Conservation (phyloP, 2,797 vertebrate genomes). For the Thalassophryne amazonica region DNA sequence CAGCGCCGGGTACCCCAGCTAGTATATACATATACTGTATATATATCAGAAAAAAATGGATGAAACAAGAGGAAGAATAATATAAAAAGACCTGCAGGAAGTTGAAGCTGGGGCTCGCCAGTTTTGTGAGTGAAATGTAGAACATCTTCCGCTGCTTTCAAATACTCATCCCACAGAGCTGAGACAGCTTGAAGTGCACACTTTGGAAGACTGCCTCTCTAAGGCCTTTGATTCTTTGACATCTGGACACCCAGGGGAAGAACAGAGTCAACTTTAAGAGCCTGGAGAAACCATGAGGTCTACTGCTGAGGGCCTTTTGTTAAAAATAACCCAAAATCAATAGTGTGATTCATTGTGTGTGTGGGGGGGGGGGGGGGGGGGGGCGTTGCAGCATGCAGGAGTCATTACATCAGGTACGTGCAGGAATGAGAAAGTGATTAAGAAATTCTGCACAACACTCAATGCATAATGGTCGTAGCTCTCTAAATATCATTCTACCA, state of each 20-base stretch:
- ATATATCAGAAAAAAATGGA: slow-evolving; percentile 13
- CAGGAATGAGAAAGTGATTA: not conserved
- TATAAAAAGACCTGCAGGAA: slow-evolving; percentile 40
- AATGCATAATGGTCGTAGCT: too few relatives aligned
- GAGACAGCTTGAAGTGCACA: slow-evolving; percentile 20
- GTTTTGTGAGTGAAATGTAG: slow-evolving; percentile 44
- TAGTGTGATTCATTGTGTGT: slow-evolving; percentile 7
- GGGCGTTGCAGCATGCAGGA: slow-evolving; percentile 1
- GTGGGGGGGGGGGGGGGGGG: slow-evolving; percentile 4
- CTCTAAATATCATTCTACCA: too few relatives aligned
- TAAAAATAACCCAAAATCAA: slow-evolving; percentile 5
- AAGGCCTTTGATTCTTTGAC: slow-evolving; percentile 41
- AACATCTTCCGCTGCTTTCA: slow-evolving; percentile 47
- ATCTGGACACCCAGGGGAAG: slow-evolving; percentile 26
- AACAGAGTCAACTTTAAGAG: not conserved
- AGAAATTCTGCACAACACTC: not conserved
- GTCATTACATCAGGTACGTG: not conserved
- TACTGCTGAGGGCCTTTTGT: not conserved
- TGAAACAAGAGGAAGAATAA: slow-evolving; percentile 48
- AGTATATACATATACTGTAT: too few relatives aligned
- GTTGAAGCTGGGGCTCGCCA: slow-evolving; percentile 5
- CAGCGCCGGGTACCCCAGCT: too few relatives aligned
- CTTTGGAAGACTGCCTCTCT: slow-evolving; percentile 5
- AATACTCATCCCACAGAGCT: slow-evolving; percentile 28
- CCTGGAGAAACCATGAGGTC: not conserved